Evolutionary conservation across 1,140 invertebrate genomes (phyloP).

Genomic region (Diabrotica undecimpunctata): DNA sequence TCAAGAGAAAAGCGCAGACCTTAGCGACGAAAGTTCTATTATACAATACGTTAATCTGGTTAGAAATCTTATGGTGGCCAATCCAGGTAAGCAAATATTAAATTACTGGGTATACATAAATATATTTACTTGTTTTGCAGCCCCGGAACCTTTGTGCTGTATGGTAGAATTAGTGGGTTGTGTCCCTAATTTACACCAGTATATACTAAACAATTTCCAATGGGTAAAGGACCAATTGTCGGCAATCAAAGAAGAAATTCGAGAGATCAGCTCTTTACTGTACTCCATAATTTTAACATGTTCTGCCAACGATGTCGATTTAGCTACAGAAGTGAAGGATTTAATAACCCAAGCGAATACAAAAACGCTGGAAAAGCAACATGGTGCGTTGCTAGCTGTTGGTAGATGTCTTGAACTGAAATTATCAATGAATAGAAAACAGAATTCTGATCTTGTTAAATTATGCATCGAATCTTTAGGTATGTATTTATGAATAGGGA

Average conservation of each 20-base stretch:
- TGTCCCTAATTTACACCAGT: constrained; percentile 49
- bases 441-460: neutral
- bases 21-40: constrained; percentile 52
- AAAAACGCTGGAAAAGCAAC: constrained; percentile 67
- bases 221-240: constrained; percentile 64
- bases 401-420: constrained; percentile 65
- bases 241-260: constrained; percentile 71
- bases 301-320: constrained; percentile 53
- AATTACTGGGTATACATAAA: no score
- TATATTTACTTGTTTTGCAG: constrained; percentile 41
- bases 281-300: constrained; percentile 61
- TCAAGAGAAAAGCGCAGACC: constrained; percentile 44
- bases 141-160: constrained; percentile 62
- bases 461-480: neutral
- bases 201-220: constrained; percentile 46
- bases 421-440: neutral
- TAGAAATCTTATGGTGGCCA: constrained; percentile 58
- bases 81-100: constrained; percentile 50
- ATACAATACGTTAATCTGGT: constrained; percentile 64
- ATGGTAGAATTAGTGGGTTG: constrained; percentile 72
- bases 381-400: constrained; percentile 67
- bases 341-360: constrained; percentile 53
- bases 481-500: neutral
- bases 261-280: constrained; percentile 64
- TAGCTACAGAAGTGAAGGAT: constrained; percentile 49